Evolutionary conservation across 64 coral and sea anemone genomes (phyloP), one percentile per base, ranked within the genome.

Genomic region (Pocillopora verrucosa): DNA sequence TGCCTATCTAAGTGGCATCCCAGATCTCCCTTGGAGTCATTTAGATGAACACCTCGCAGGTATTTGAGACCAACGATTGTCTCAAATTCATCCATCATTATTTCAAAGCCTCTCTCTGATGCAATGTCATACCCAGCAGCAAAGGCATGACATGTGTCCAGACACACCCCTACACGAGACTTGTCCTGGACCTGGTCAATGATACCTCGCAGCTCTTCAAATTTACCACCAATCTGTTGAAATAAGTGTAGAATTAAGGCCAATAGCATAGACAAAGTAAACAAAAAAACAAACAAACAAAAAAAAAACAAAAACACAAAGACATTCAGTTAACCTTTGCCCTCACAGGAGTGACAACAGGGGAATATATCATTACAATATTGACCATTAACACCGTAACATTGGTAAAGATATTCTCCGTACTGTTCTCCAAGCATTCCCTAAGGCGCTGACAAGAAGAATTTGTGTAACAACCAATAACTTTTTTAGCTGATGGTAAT

Each of bases 1-100:
- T 98, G 96, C 20, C 93, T 73, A 80, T 98, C 96, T 58, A 98
- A 78, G 93, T 98, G 96, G 59, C 96, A 98, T n/a, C 93, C 96
- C 5, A 98, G 65, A 13, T 88, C 93, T 34, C 96, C 96, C 72
- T 98, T 98, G 1, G 96, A 98, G 64, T 98, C 96, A 90, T 98
- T 98, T 37, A 98, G 51, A 24, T 98, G 96, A 2, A 95, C 84
- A 74, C 80, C 96, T 26, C 89, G 92, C 17, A 98, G 77, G 72
- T 98, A 98, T 74, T 88, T 34, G 25, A 98, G 73, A 30, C 96
- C 93, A 56, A 98, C 34, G 2, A 95, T 85, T 10, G 73, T 92
- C 11, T 95, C 93, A 86, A 98, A 98, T 13, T 98, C 88, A 20
- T 92, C 58, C 96, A 98, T 95, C 78, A 88, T 92, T 61, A 73